Evolutionary conservation across 2,113 vertebrate species (phyloP).

Genomic region (Ammospiza caudacuta): DNA sequence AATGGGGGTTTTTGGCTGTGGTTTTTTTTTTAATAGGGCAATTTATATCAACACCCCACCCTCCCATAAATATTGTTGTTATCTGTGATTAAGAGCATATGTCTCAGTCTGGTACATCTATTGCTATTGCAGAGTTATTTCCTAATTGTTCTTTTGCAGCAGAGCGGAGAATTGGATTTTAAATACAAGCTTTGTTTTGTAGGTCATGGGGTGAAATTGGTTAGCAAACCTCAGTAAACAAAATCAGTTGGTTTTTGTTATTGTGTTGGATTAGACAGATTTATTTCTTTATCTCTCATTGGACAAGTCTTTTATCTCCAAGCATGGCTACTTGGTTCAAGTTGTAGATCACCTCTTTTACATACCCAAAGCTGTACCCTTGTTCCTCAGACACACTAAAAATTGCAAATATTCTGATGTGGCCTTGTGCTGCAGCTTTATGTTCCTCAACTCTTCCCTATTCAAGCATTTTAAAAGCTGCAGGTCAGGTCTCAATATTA

Average conservation of each 20-base stretch:
- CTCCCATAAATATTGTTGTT: slow-evolving; percentile 24
- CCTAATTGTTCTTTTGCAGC: slow-evolving; percentile 37
- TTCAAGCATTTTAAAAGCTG: not conserved
- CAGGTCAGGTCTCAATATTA: not conserved
- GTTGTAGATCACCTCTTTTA: not conserved
- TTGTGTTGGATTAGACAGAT: not conserved
- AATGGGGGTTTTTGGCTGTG: not conserved
- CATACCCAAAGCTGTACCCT: not conserved
- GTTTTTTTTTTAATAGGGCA: not conserved
- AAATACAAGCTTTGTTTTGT: not conserved
- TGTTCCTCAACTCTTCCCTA: not conserved
- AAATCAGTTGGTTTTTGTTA: not conserved
- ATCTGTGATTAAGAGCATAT: slow-evolving; percentile 47
- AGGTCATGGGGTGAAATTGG: not conserved
- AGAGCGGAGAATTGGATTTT: slow-evolving; percentile 5
- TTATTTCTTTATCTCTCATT: not conserved
- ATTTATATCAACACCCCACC: slow-evolving; percentile 22
- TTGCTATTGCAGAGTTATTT: not conserved
- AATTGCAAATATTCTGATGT: not conserved
- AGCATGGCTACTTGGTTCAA: not conserved
- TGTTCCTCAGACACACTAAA: not conserved
- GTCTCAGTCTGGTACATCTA: not conserved
- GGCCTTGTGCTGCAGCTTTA: not conserved
- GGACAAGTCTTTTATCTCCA: not conserved
- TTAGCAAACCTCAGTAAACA: not conserved